Evolutionary conservation across 2,888 invertebrate genomes (phyloP).

Genomic region (Schrankia costaestrigalis): DNA sequence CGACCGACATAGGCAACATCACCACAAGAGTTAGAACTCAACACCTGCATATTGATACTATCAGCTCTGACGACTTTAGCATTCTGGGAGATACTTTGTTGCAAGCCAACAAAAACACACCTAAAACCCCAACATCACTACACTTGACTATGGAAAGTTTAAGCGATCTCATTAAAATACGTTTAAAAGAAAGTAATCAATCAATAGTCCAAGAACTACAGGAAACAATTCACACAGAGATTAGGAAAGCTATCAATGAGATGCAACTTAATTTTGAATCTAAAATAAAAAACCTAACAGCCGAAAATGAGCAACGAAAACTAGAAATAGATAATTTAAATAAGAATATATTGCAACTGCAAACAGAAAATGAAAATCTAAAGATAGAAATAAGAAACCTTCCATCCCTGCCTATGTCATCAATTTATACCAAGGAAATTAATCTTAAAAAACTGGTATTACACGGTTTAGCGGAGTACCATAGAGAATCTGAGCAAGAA

Average conservation of each 20-base stretch:
- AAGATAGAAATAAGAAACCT: too few species aligned
- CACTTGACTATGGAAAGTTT: neutral
- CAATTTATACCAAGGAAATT: too few species aligned
- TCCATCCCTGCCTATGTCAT: too few species aligned
- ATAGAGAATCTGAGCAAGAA: too few species aligned
- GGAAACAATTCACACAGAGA: neutral
- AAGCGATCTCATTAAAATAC: neutral
- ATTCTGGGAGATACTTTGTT: neutral
- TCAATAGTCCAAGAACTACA: neutral
- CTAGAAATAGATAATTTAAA: neutral
- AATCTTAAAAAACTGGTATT: too few species aligned
- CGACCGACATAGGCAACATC: neutral
- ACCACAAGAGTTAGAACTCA: neutral
- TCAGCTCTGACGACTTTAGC: neutral
- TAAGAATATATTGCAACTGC: neutral
- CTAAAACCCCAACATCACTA: neutral
- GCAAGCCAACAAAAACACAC: neutral
- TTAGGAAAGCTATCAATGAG: neutral
- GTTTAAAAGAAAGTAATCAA: neutral
- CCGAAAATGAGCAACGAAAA: neutral
- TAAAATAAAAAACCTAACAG: neutral
- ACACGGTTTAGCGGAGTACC: too few species aligned
- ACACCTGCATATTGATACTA: neutral
- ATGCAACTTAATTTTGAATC: neutral
- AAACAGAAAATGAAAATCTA: too few species aligned